Evolutionary conservation across 2,113 vertebrate genomes (phyloP).

Genomic region (Felis catus): DNA sequence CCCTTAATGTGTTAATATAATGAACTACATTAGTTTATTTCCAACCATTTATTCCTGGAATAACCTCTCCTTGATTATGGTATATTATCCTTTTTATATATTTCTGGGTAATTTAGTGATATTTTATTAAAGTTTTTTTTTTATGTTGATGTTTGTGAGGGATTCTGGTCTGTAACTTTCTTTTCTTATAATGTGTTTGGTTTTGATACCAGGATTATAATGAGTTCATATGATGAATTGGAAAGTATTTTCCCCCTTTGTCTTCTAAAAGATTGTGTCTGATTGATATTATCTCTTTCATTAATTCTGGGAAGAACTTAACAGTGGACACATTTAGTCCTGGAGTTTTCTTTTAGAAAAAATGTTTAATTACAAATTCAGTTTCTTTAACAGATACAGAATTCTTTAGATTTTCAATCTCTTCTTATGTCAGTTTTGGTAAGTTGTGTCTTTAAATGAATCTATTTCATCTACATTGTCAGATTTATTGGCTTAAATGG

Average conservation of each 20-base stretch:
- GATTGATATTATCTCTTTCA: neutral
- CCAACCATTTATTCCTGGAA: neutral
- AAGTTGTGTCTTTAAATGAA: neutral
- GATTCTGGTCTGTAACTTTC: neutral
- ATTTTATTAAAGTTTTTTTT: conserved; percentile 9
- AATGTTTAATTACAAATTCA: neutral
- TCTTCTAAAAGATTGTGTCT: neutral
- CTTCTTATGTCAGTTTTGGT: conserved; percentile 12
- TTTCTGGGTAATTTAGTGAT: neutral
- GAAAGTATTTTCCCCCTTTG: neutral
- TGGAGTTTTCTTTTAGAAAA: neutral
- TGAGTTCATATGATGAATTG: neutral
- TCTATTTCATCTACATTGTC: neutral
- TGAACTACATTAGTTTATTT: neutral
- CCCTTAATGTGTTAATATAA: neutral
- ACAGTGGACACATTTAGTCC: neutral
- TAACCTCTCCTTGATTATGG: neutral
- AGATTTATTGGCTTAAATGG: neutral
- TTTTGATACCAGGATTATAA: neutral
- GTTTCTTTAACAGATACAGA: neutral
- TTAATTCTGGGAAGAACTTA: conserved; percentile 10
- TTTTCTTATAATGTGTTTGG: neutral
- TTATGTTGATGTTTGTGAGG: neutral
- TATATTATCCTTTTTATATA: neutral
- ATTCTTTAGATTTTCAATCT: neutral